phyloP scores from a whole-genome alignment of 2,113 vertebrate species.

The Pseudorectes ferrugineus region DNA sequence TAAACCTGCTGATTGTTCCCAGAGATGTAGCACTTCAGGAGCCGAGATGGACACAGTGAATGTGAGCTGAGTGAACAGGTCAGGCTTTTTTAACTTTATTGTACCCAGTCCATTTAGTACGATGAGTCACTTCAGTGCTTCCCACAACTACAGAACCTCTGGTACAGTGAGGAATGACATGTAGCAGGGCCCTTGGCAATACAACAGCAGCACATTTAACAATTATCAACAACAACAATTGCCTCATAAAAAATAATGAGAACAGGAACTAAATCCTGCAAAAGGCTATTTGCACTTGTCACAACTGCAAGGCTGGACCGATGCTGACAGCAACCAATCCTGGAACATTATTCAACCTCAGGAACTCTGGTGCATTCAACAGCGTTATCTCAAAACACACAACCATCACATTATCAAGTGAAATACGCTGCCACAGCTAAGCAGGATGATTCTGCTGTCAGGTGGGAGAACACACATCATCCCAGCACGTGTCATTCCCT shows the following conservation, averaged over 20 bases:
- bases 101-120: accelerated
- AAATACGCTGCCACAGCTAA: background rate
- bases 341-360: background rate
- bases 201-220: background rate
- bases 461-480: background rate
- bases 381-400: background rate
- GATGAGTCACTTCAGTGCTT: background rate
- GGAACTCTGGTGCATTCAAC: background rate
- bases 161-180: accelerated
- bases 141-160: background rate
- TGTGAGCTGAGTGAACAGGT: background rate
- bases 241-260: background rate
- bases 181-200: background rate
- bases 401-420: background rate
- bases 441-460: background rate
- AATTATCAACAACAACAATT: background rate
- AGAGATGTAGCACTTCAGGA: background rate
- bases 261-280: background rate
- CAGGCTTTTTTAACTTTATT: background rate
- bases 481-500: background rate
- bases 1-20: background rate
- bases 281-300: background rate
- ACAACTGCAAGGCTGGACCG: background rate
- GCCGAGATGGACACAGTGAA: background rate
- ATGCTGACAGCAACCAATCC: background rate